Percentiles rank a stretch among this genome's conserved stretches.
Conservation (phyloP, 35 echinoderm and acorn worm species). For the Ptychodera flava region DNA sequence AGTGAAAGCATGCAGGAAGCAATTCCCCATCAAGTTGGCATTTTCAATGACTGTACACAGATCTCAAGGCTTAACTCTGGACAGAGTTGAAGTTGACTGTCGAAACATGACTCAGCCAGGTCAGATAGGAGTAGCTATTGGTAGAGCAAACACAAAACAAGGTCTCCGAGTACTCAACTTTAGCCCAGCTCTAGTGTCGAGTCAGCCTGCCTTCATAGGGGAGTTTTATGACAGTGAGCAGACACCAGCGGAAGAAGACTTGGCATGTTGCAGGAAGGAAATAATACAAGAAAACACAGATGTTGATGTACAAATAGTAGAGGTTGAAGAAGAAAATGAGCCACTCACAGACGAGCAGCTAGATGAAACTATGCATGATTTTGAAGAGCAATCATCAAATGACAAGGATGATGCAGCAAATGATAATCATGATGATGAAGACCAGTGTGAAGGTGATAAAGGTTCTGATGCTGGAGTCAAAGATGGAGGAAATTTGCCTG, state of each 20-base stretch:
- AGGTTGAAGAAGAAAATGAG: background rate
- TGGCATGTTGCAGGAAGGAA: background rate
- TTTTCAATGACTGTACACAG: slow-evolving; percentile 30
- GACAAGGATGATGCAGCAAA: too few species aligned
- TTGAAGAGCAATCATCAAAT: too few species aligned
- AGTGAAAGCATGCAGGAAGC: slow-evolving; percentile 10
- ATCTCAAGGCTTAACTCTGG: slow-evolving; percentile 12
- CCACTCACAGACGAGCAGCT: background rate
- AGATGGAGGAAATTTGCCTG: too few species aligned
- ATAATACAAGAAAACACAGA: background rate
- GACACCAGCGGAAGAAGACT: background rate
- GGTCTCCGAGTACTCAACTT: background rate
- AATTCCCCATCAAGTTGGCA: background rate
- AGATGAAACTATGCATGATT: too few species aligned
- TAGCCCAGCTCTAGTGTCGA: background rate
- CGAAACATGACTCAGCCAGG: slow-evolving; percentile 15
- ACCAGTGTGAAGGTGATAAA: too few species aligned
- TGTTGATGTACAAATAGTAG: background rate
- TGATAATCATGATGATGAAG: too few species aligned
- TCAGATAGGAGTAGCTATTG: slow-evolving; percentile 17
- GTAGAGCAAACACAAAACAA: background rate
- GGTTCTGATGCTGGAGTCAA: too few species aligned
- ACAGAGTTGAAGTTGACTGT: slow-evolving; percentile 5
- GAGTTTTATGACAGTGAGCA: slow-evolving; percentile 2
- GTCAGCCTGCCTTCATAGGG: background rate